phyloP scores from a whole-genome alignment of 2,888 invertebrate genomes.

The Anthophora plumipes region DNA sequence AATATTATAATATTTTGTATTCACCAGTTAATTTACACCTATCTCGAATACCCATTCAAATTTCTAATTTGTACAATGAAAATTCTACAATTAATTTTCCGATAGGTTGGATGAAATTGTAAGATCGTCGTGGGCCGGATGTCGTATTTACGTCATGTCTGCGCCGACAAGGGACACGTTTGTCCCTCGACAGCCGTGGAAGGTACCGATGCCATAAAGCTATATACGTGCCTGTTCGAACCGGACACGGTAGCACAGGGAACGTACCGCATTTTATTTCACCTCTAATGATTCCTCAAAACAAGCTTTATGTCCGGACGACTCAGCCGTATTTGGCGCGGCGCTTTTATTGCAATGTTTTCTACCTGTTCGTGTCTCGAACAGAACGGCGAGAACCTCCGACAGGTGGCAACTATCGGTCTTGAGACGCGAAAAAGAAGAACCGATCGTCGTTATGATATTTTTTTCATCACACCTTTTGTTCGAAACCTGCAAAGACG shows the following conservation, averaged over 20 bases:
- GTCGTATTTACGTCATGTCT: slow-evolving; percentile 52
- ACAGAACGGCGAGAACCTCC: slow-evolving; percentile 57
- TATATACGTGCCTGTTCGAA: slow-evolving; percentile 59
- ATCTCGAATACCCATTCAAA: neutral
- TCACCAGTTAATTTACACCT: neutral
- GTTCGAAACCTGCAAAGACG: slow-evolving; percentile 31
- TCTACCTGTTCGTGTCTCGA: slow-evolving; percentile 62
- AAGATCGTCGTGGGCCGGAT: slow-evolving; percentile 38
- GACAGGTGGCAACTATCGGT: slow-evolving; percentile 70
- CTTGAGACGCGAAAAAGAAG: slow-evolving; percentile 54
- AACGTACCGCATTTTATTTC: slow-evolving; percentile 65
- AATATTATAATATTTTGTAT: neutral
- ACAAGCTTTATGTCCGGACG: slow-evolving; percentile 75
- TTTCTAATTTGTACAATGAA: neutral
- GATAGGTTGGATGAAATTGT: slow-evolving; percentile 46
- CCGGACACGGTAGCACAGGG: slow-evolving; percentile 64
- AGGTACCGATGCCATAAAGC: slow-evolving; percentile 64
- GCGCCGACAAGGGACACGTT: slow-evolving; percentile 56
- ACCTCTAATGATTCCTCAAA: slow-evolving; percentile 79
- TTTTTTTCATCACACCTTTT: slow-evolving; percentile 59
- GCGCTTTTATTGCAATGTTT: slow-evolving; percentile 76
- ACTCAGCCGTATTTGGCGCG: slow-evolving; percentile 76
- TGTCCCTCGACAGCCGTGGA: slow-evolving; percentile 57
- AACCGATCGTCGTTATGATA: slow-evolving; percentile 61
- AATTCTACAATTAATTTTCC: slow-evolving; percentile 34